Evolutionary conservation across 2,797 vertebrate genomes (phyloP), one percentile per base, ranked within the genome.

Genomic region (Valencia hispanica): DNA sequence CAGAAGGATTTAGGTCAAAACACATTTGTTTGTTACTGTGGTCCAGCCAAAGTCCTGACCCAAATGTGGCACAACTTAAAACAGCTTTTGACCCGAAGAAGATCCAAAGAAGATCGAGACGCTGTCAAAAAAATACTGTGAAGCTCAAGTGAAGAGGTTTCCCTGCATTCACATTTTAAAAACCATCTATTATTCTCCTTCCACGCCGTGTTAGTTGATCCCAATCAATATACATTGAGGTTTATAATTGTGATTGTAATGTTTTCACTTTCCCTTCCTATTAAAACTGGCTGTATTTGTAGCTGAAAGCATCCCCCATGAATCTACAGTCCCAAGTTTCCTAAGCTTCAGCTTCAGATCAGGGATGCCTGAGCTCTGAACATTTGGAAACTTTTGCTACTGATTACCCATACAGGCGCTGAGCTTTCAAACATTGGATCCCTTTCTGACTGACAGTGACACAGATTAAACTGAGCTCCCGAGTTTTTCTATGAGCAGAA

Each of bases 331-430:
- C 53, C 53, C 78, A 57, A 76, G 78, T 79, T 83, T 80, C 70
- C 48, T 79, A 59, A 50, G 74, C 66, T 75, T 48, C 72, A 79
- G 50, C 79, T 81, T 74, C 63, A 81, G 82, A 79, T 83, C 83
- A 79, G 79, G n/a, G 69, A 74, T 75, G 48, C 50, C 69, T 83
- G 89, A 90, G 50, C 79, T 48, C 63, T 82, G 43, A 87, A 77
- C 81, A 78, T 74, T 88, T 48, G 61, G 84, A 86, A 86, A 84
- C 88, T 74, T 85, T 86, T 87, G 80, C 86, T 68, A 43, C 83
- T 61, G 81, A 91, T 89, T 88, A 80, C 80, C 87, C 89, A 76
- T 68, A 79, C 69, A 57, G 10, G 80, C 36, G 5, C 77, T 36
- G 17, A 73, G 75, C 74, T 75, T 79, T 72, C 6, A 82, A 75